phyloP scores from a whole-genome alignment of 2,888 invertebrate genomes.

The Habroteleia sp. region DNA sequence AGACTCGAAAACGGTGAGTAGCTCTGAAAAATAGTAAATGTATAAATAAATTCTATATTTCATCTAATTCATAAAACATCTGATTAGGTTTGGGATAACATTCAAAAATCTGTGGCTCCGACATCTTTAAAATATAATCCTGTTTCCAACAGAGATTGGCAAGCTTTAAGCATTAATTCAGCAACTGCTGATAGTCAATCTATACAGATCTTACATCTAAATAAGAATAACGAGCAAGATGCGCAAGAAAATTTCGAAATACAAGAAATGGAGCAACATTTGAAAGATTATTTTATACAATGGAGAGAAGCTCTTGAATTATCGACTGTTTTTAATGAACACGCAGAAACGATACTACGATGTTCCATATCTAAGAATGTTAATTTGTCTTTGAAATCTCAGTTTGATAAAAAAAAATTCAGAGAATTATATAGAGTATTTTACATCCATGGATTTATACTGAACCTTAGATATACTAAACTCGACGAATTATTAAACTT shows the following conservation, averaged over 20 bases:
- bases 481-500: constrained; percentile 72
- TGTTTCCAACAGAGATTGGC: constrained; percentile 75
- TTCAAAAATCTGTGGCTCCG: constrained; percentile 72
- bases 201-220: constrained; percentile 72
- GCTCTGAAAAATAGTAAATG: neutral
- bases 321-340: constrained; percentile 76
- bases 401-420: constrained; percentile 74
- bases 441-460: constrained; percentile 76
- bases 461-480: constrained; percentile 72
- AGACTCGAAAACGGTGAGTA: constrained; percentile 76
- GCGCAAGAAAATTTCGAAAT: constrained; percentile 65
- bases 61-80: no score
- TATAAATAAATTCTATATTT: neutral
- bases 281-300: constrained; percentile 73
- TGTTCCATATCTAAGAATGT: constrained; percentile 69
- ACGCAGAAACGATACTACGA: constrained; percentile 73
- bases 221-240: no score
- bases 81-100: constrained; percentile 78
- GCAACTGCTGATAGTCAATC: constrained; percentile 64
- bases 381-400: constrained; percentile 64
- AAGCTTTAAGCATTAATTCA: constrained; percentile 66
- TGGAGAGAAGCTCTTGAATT: constrained; percentile 73
- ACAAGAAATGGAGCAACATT: constrained; percentile 71
- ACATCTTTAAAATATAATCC: constrained; percentile 74
- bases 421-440: constrained; percentile 77